Percentiles rank a stretch among this genome's conserved stretches.
Evolutionary conservation across 2,888 invertebrate genomes (phyloP).

Genomic region (Crocallis elinguaria): DNA sequence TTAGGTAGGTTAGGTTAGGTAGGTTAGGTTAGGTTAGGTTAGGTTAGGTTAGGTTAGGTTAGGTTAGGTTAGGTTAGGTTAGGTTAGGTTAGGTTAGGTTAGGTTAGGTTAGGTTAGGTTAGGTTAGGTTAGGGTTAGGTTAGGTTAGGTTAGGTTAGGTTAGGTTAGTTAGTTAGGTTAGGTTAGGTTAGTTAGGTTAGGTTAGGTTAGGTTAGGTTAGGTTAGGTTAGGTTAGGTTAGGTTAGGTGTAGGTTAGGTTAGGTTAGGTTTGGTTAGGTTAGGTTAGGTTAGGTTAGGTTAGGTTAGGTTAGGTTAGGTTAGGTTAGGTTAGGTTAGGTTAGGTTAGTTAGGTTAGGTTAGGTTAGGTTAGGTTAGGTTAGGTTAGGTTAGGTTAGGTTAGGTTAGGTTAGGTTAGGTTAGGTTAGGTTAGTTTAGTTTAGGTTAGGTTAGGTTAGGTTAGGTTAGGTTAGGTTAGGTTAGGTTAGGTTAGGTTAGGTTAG

Average conservation of each 20-base stretch:
- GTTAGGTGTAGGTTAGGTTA: constrained; percentile 31
- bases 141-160: constrained; percentile 12
- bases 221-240: constrained; percentile 32
- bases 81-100: constrained; percentile 14
- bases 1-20: no score
- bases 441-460: background rate
- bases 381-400: constrained; percentile 17
- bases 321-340: constrained; percentile 20
- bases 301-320: constrained; percentile 21
- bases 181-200: constrained; percentile 32
- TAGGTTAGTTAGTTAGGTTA: constrained; percentile 16
- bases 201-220: constrained; percentile 32
- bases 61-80: constrained; percentile 20
- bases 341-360: constrained; percentile 30
- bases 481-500: constrained; percentile 11
- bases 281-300: constrained; percentile 32
- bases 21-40: no score
- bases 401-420: constrained; percentile 27
- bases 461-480: background rate
- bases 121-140: constrained; percentile 17
- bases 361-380: constrained; percentile 11
- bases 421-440: constrained; percentile 12
- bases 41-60: no score
- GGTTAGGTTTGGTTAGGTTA: constrained; percentile 30
- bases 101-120: constrained; percentile 13